These are phyloP conservation scores for Acanthaster planci DNA, from an alignment of 35 echinoderm and acorn worm genomes.

Conservation along the genomic window DNA sequence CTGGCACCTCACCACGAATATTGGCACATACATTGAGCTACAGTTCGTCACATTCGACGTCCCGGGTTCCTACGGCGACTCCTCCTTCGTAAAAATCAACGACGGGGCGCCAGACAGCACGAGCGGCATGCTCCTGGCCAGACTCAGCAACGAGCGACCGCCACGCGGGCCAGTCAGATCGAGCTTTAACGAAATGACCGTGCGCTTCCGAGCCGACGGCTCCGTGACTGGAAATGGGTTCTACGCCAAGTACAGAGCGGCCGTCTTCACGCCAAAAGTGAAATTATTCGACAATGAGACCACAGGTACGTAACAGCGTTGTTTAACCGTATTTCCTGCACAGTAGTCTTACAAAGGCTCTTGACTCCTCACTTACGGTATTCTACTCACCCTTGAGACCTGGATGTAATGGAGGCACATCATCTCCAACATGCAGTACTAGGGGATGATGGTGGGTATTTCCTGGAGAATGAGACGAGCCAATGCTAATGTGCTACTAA, in stretches of 20 bases:
- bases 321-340: no score
- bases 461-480: no score
- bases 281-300: neutral
- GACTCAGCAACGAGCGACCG: conserved; percentile 60
- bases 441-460: no score
- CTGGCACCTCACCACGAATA: conserved; percentile 70
- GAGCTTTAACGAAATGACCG: conserved; percentile 73
- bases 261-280: conserved; percentile 8
- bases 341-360: no score
- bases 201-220: conserved; percentile 60
- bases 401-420: no score
- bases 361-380: no score
- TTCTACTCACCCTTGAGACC: no score
- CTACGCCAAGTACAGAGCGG: conserved; percentile 63
- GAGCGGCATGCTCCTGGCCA: conserved; percentile 36
- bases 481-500: no score
- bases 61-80: neutral
- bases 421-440: no score
- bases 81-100: neutral
- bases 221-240: conserved; percentile 67
- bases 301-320: neutral
- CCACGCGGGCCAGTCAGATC: conserved; percentile 57
- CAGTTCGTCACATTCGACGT: conserved; percentile 78
- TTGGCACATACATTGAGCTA: conserved; percentile 78
- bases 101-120: conserved; percentile 10